Evolutionary conservation across 2,888 invertebrate genomes (phyloP), one percentile per base, ranked within the genome.

Genomic region (Eubasilissa splendida): DNA sequence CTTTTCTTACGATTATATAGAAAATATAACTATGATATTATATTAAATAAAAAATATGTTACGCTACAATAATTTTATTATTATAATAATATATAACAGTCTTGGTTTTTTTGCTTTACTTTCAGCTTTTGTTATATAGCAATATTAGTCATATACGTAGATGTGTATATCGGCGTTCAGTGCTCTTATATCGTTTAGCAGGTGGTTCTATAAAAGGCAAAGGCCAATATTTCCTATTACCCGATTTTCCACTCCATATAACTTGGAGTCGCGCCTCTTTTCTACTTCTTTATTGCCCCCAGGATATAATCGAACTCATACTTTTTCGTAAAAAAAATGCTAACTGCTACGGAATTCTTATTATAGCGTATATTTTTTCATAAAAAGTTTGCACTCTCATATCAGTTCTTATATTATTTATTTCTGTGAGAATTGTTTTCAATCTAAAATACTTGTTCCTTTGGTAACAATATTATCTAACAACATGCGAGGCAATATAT

Each of bases 171-270:
- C 42, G 7, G 42, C 7, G 42, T 42, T 42, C 42, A 42, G 42
- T 42, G 42, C 42, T 42, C 42, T 42, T 78, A 68, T 78, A 79
- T 76, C 82, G 77, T 79, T 82, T 82, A 82, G 79, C 82, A 82
- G 82, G 79, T 82, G 79, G 78, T 74, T 74, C 73, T 73, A 60
- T 63, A 52, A 78, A 78, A 68, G 68, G 42, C 10, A 68, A 68
- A 50, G 68, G 68, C 68, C 68, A 68, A 52, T 68, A 68, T 42
- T 68, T 52, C 50, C 68, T 78, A 80, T 80, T 80, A 83, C 80
- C 77, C 66, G 82, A 83, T 83, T 83, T 83, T 83, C 82, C 80
- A 76, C 76, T 70, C 82, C 82, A 80, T 83, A 80, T 76, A 83
- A 80, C 77, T 56, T 73, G 65, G 73, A 82, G 79, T 77, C 52